Base-by-base conservation (phyloP, 2,888 invertebrate species). In the Phanerotoma sp. region DNA sequence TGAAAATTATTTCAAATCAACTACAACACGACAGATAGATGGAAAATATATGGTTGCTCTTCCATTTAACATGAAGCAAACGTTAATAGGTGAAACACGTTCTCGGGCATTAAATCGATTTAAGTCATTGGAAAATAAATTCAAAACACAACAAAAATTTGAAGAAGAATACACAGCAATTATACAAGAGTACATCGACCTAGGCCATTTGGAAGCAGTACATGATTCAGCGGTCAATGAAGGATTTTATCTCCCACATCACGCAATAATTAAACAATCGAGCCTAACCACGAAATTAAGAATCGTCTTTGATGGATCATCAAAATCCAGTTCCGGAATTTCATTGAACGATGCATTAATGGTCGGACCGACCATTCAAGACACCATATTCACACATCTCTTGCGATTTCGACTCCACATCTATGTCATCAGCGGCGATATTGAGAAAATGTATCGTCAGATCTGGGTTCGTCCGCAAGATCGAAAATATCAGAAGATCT, bases 181-280 rank as follows among this genome's bases (percentile, higher is more conserved):
- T 5, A 42, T 60, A 3, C 22, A 58, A n/a, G 56, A 56, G 21
- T 60, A 60, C 15, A 1, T 53, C 1, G 32, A 47, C 7, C 16
- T 41, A 10, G 48, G 40, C n/a, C 60, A 60, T 18, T 47, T 59
- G 46, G 33, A 21, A 30, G 21, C 16, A 9, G 11, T 16, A 3
- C 41, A 41, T 16, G n/a, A 11, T 16, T n/a, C 28, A 21, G n/a
- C n/a, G 21, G 28, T 13, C 13, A 40, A 11, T 33, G 40, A 22
- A 7, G 60, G 60, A 25, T 51, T 46, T 5, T 60, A 56, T 20
- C 41, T 61, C 10, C 62, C 64, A 7, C 63, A 65, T 35, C 64
- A 62, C 21, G 53, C 55, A 5, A 51, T 58, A 4, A 35, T 52
- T 3, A 58, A 54, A 10, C 21, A 32, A 5, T 51, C 40, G 10